Conservation (phyloP, 1,140 invertebrate species). For the Euura saliciscinereae region DNA sequence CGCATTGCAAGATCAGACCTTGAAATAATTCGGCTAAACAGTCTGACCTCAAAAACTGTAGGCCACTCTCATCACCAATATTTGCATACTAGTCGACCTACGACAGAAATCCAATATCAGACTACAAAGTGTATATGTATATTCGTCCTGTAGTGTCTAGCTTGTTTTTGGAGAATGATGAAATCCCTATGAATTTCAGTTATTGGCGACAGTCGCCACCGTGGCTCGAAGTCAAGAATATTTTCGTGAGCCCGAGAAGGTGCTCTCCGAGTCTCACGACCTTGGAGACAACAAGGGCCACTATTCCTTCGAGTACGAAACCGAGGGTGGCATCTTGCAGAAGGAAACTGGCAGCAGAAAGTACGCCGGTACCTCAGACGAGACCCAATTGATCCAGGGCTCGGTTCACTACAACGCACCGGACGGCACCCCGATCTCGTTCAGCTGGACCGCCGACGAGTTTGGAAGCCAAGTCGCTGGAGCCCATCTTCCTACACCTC, state of each 20-base stretch:
- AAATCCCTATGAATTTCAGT: conserved; percentile 22
- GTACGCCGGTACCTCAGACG: conserved; percentile 55
- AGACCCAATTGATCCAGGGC: conserved; percentile 60
- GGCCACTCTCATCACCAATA: no score
- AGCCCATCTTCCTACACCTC: conserved; percentile 74
- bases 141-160: no score
- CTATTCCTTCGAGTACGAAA: conserved; percentile 56
- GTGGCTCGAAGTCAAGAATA: conserved; percentile 38
- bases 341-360: conserved; percentile 56
- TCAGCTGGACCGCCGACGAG: conserved; percentile 61
- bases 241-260: conserved; percentile 53
- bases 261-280: conserved; percentile 43
- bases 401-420: conserved; percentile 64
- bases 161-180: no score
- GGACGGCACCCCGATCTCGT: conserved; percentile 58
- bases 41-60: no score
- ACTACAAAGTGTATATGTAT: no score
- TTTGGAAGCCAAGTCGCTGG: conserved; percentile 62
- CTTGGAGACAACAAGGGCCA: conserved; percentile 51
- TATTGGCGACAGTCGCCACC: conserved; percentile 30
- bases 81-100: no score
- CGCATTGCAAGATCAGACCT: no score
- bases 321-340: conserved; percentile 60
- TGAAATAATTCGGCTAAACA: no score
- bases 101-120: no score